phyloP scores from a whole-genome alignment of 92 coral and sea anemone species.

The Actinostola sp. region DNA sequence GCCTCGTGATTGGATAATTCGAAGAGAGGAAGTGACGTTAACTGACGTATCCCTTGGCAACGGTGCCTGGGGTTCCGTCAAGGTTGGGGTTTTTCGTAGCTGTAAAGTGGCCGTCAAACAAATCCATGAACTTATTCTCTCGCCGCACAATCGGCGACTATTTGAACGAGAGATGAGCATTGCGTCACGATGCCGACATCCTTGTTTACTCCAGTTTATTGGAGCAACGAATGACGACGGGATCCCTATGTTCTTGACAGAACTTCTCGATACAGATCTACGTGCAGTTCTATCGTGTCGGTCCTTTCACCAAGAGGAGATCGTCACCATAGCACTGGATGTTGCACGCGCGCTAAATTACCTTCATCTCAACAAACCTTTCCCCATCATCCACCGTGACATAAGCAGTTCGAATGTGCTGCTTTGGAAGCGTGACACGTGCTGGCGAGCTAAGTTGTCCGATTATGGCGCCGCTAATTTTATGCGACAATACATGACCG shows the following conservation, averaged over 20 bases:
- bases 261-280: conserved; percentile 85
- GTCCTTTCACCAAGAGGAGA: conserved; percentile 86
- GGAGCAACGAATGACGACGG: conserved; percentile 97
- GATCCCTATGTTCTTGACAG: conserved; percentile 86
- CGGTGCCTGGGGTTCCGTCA: conserved; percentile 96
- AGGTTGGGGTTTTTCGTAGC: conserved; percentile 90
- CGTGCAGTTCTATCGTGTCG: conserved; percentile 81
- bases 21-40: conserved; percentile 83
- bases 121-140: conserved; percentile 89
- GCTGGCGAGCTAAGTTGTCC: conserved; percentile 93
- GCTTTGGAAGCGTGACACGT: conserved; percentile 86
- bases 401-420: conserved; percentile 96
- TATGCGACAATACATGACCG: conserved; percentile 95
- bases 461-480: conserved; percentile 99
- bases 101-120: conserved; percentile 87
- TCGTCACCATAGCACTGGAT: conserved; percentile 71
- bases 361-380: conserved; percentile 89
- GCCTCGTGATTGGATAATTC: conserved; percentile 96
- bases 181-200: conserved; percentile 96
- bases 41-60: conserved; percentile 75
- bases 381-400: conserved; percentile 95
- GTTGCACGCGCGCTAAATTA: conserved; percentile 87
- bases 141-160: conserved; percentile 92
- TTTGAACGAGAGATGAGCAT: conserved; percentile 98
- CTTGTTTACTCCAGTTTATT: conserved; percentile 87